Conservation (phyloP, 2,797 vertebrate species). For the Adelosebastes latens region DNA sequence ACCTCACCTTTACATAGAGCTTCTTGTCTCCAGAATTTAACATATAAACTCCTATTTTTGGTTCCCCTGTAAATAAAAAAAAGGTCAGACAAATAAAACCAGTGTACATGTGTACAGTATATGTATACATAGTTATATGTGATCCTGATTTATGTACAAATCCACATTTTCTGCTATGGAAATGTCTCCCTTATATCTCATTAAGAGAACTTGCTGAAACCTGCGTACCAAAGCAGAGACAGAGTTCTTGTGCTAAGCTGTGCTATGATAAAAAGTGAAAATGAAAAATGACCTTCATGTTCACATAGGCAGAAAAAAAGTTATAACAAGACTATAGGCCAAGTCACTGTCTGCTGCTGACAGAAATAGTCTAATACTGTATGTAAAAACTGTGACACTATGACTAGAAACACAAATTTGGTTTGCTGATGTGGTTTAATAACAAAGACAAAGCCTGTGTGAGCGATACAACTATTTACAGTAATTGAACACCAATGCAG, state of each 20-base stretch:
- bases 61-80: constrained; percentile 81
- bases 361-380: not conserved
- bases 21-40: constrained; percentile 92
- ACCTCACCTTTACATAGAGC: constrained; percentile 91
- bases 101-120: not conserved
- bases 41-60: constrained; percentile 89
- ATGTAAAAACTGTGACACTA: not conserved
- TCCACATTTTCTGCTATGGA: not conserved
- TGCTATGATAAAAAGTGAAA: not conserved
- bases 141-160: not conserved
- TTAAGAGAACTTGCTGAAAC: not conserved
- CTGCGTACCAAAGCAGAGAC: not conserved
- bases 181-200: not conserved
- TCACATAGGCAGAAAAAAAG: not conserved
- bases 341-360: not conserved
- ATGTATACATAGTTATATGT: not conserved
- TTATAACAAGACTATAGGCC: not conserved
- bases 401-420: not conserved
- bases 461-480: not conserved
- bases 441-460: not conserved
- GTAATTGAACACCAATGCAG: not conserved
- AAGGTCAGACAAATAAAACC: not conserved
- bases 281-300: not conserved
- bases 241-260: not conserved
- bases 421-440: not conserved